phyloP scores from a whole-genome alignment of 1,140 invertebrate genomes.

The Stegodyphus dumicola region DNA sequence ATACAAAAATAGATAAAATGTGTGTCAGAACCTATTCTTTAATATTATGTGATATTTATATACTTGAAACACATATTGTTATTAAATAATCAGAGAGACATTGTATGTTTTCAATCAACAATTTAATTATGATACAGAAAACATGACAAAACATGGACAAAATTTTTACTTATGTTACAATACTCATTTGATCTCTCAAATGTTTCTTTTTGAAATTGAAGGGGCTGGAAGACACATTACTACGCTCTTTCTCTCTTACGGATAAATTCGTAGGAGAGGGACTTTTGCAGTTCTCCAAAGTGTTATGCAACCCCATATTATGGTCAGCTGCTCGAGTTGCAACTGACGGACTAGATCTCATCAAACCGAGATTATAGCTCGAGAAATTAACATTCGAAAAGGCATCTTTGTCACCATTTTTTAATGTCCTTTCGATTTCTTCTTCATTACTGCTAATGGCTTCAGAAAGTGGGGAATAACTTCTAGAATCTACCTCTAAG shows the following conservation, averaged over 20 bases:
- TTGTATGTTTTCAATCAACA: too few species aligned
- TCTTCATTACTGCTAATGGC: conserved; percentile 28
- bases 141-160: conserved; percentile 28
- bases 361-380: conserved; percentile 27
- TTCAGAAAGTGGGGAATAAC: conserved; percentile 47
- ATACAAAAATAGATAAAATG: too few species aligned
- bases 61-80: too few species aligned
- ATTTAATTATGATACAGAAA: conserved; percentile 15
- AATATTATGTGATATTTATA: too few species aligned
- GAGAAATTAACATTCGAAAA: conserved; percentile 41
- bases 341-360: conserved; percentile 52
- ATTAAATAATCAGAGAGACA: too few species aligned
- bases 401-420: conserved; percentile 6
- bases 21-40: too few species aligned
- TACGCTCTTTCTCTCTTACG: conserved; percentile 33
- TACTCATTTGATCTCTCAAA: conserved; percentile 42
- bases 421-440: not conserved
- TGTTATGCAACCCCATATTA: not conserved
- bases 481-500: conserved; percentile 21
- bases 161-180: conserved; percentile 34
- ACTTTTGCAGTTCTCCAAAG: conserved; percentile 5
- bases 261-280: conserved; percentile 54
- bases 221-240: conserved; percentile 41
- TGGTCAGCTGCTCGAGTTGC: not conserved
- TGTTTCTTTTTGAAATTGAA: conserved; percentile 53